A percentile compares a stretch with the other conserved stretches of the same genome.
Evolutionary conservation across 2,113 vertebrate species (phyloP).

Genomic region (Rhea americana): DNA sequence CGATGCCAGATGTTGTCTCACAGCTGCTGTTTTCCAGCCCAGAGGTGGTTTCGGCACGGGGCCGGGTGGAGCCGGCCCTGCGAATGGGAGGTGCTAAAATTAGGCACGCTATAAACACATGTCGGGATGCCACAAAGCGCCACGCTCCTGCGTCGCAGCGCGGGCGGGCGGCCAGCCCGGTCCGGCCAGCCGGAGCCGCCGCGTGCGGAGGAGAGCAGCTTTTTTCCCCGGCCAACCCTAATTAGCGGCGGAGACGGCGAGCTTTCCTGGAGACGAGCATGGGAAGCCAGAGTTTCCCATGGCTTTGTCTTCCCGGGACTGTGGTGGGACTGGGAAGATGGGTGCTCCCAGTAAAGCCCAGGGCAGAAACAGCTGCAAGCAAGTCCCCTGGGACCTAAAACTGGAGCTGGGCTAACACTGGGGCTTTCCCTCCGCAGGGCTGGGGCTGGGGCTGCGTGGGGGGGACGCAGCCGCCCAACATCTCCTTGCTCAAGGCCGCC

Average conservation of each 20-base stretch:
- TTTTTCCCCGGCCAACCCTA: background rate
- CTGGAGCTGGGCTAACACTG: fast-evolving
- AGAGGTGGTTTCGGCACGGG: background rate
- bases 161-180: fast-evolving
- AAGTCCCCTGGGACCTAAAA: background rate
- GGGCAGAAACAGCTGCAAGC: background rate
- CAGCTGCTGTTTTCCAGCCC: background rate
- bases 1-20: background rate
- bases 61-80: background rate
- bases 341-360: background rate
- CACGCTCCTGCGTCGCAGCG: fast-evolving
- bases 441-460: too few relatives aligned
- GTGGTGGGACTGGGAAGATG: background rate
- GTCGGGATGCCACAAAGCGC: background rate
- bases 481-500: background rate
- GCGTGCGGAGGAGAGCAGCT: fast-evolving
- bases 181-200: background rate
- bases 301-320: background rate
- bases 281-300: background rate
- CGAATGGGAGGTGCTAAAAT: background rate
- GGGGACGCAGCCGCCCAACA: too few relatives aligned
- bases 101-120: background rate
- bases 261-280: fast-evolving
- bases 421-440: background rate
- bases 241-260: background rate